Evolutionary conservation across 2,113 vertebrate genomes (phyloP).

Genomic region (Melospiza georgiana): DNA sequence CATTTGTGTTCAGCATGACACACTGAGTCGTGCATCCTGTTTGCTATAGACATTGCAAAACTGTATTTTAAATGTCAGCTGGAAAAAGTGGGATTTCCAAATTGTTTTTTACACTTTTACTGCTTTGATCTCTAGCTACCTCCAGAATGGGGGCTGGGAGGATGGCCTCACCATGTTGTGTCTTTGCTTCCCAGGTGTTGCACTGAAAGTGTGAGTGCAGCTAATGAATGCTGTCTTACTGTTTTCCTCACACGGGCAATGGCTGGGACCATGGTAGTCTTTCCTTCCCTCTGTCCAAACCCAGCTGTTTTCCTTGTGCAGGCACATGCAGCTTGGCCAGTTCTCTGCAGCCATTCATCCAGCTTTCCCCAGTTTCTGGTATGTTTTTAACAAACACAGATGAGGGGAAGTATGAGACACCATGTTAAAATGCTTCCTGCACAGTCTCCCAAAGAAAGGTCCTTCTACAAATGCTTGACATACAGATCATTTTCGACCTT

Average conservation of each 20-base stretch:
- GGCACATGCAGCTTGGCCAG: background rate
- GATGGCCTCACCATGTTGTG: background rate
- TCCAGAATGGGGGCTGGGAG: background rate
- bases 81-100: background rate
- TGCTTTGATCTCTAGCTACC: background rate
- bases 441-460: conserved; percentile 51
- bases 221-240: background rate
- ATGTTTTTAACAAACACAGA: conserved; percentile 64
- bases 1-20: background rate
- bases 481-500: conserved; percentile 67
- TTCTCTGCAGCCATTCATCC: background rate
- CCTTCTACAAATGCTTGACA: conserved; percentile 66
- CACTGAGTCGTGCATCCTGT: background rate
- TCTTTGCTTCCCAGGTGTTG: background rate
- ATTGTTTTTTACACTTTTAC: background rate
- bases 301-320: background rate
- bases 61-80: background rate
- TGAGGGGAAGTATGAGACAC: conserved; percentile 56
- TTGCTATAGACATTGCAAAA: background rate
- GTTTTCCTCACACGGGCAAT: rapidly evolving
- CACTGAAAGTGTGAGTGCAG: background rate
- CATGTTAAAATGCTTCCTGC: conserved; percentile 48
- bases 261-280: background rate
- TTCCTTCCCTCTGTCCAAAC: background rate
- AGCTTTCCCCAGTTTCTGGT: conserved; percentile 37